These are phyloP conservation scores for Neoitamus cyanurus DNA, from an alignment of 2,888 invertebrate genomes.

Conservation along the genomic window DNA sequence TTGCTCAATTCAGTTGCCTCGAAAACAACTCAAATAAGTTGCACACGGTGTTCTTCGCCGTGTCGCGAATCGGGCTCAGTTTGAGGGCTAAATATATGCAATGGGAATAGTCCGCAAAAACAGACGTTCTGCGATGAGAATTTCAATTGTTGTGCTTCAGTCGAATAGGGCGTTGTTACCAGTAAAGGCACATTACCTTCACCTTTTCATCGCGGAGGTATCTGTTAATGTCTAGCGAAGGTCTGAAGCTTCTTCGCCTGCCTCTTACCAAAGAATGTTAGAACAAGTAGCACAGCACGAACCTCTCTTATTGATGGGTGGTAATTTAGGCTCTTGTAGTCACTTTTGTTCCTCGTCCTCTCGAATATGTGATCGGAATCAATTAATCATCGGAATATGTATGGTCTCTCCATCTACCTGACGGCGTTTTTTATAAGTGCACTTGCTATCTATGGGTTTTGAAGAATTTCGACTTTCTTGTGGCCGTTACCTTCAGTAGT, in stretches of 20 bases:
- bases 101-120: slow-evolving; percentile 2
- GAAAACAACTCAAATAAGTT: not conserved
- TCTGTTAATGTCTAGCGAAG: not conserved
- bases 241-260: not conserved
- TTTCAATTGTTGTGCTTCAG: slow-evolving; percentile 7
- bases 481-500: not conserved
- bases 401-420: not conserved
- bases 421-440: not conserved
- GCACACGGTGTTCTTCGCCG: not conserved
- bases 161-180: not conserved
- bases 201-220: not conserved
- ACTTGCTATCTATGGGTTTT: not conserved
- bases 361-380: slow-evolving; percentile 17
- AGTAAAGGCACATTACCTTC: not conserved
- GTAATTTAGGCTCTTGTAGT: slow-evolving; percentile 22
- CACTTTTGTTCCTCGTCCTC: slow-evolving; percentile 3
- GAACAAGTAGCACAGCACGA: slow-evolving; percentile 11
- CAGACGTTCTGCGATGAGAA: not conserved
- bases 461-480: not conserved
- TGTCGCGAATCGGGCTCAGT: not conserved
- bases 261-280: not conserved
- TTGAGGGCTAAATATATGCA: not conserved
- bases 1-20: slow-evolving; percentile 3
- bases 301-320: slow-evolving; percentile 15
- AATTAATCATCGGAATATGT: not conserved